Base-by-base conservation (phyloP, 2,797 vertebrate species). In the Myripristis jacobus region DNA sequence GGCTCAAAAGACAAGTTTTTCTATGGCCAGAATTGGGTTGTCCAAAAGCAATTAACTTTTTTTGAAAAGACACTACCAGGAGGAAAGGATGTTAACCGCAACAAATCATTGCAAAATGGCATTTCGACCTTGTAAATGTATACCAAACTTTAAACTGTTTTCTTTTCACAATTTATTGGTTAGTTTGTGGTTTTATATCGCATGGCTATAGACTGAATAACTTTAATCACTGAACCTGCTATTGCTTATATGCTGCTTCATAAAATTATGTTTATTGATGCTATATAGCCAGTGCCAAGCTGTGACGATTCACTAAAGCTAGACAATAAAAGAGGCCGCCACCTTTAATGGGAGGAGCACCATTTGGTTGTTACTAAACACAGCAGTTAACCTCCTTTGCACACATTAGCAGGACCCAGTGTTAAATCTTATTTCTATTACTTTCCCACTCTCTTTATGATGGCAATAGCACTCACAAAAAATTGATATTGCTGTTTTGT, bases 341-440 rank as follows among this genome's bases (percentile, higher is more conserved):
- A 86, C 77, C 84, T 89, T 90, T 89, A 86, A 90, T 89, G 88
- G 88, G 85, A 79, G 77, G 73, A 89, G 88, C 81, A 88, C 82
- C 77, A 75, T 89, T 87, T 89, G 83, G 84, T 91, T 91, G 86
- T 92, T 91, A 87, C 91, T 88, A 92, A 92, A 91, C 89, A 88
- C 88, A 80, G 87, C 84, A 90, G 91, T 93, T 93, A 92, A 93
- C 92, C 90, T 92, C 89, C 89, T 91, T 90, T 71, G 73, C 75
- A 81, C 80, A 87, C 87, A 92, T 92, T 92, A 90, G 86, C 61
- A 47, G 65, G 79, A 81, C 82, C 82, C 70, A 81, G 83, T 88
- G 83, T 89, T 92, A 92, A 93, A 94, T 93, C 86, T 90, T 92
- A 85, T 92, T 92, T 90, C 88, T 90, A 90, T 92, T 89, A 88